Percentiles rank a stretch among this genome's conserved stretches.
phyloP scores from a whole-genome alignment of 2,797 vertebrate species.

The Crypturellus tataupa region DNA sequence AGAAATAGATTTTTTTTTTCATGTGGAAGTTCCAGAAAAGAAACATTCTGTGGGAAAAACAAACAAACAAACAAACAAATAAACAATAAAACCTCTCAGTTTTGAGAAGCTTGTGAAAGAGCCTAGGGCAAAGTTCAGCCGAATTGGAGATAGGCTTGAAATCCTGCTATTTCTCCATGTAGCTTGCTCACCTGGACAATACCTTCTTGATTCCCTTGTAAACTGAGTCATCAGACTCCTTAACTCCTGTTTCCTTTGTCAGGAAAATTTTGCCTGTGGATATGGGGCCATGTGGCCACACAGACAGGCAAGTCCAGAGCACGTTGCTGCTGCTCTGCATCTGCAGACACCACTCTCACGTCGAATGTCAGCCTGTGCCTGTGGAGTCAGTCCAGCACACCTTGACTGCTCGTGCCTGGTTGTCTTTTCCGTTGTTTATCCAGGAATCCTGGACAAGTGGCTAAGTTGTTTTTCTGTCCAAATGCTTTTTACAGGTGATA shows the following conservation, averaged over 20 bases:
- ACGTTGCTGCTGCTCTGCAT: neutral
- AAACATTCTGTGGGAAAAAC: neutral
- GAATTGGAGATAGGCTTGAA: neutral
- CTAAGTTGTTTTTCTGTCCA: neutral
- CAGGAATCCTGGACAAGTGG: neutral
- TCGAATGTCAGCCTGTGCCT: neutral
- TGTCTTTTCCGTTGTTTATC: neutral
- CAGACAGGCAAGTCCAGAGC: fast-evolving
- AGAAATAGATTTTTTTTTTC: neutral
- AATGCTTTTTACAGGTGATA: neutral
- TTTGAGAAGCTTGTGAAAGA: neutral
- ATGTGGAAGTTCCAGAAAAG: neutral
- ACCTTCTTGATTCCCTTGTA: neutral
- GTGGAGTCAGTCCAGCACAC: neutral
- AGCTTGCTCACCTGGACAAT: fast-evolving
- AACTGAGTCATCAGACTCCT: neutral
- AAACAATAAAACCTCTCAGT: neutral
- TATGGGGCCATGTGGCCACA: fast-evolving
- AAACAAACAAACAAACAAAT: neutral
- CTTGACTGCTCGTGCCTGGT: neutral
- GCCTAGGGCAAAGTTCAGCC: fast-evolving
- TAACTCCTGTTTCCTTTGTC: neutral
- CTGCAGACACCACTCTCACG: fast-evolving
- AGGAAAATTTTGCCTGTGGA: neutral
- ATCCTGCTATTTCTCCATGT: neutral